Conservation (phyloP, 1,140 invertebrate species). For the Trissolcus basalis region DNA sequence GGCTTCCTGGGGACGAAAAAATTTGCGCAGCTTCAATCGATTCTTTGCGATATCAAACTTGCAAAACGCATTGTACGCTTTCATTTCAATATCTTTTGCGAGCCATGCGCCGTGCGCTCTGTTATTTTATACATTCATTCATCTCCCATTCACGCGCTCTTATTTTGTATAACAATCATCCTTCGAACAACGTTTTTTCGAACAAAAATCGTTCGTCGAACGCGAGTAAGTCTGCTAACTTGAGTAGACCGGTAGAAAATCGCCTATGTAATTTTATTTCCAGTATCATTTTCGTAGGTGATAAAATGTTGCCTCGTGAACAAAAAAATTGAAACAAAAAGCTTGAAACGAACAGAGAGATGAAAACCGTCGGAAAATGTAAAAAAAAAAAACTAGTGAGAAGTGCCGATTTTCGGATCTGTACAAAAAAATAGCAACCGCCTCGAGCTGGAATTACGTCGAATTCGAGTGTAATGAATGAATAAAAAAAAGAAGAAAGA, state of each 20-base stretch:
- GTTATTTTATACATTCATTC: constrained; percentile 38
- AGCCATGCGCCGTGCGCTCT: constrained; percentile 12
- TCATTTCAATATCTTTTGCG: constrained; percentile 31
- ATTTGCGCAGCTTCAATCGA: constrained; percentile 17
- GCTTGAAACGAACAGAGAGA: too few relatives aligned
- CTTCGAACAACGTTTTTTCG: constrained; percentile 12
- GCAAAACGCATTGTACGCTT: constrained; percentile 20
- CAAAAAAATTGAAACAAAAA: too few relatives aligned
- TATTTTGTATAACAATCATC: constrained; percentile 36
- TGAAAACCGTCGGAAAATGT: too few relatives aligned
- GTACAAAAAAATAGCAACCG: constrained; percentile 21
- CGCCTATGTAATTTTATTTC: too few relatives aligned
- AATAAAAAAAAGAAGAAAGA: constrained; percentile 44
- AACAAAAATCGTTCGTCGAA: constrained; percentile 14
- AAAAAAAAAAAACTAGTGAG: constrained; percentile 10
- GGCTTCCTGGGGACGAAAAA: constrained; percentile 14
- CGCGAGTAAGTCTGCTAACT: too few relatives aligned
- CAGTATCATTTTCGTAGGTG: too few relatives aligned
- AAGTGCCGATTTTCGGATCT: constrained; percentile 46
- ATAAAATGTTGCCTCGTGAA: too few relatives aligned
- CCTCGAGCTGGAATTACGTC: constrained; percentile 44
- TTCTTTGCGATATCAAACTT: constrained; percentile 24
- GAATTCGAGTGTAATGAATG: constrained; percentile 27
- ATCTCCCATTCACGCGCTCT: constrained; percentile 11
- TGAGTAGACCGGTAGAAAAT: too few relatives aligned